Percentiles rank a stretch among this genome's conserved stretches.
Evolutionary conservation across 1,140 invertebrate species (phyloP).

Genomic region (Carposina sasakii): DNA sequence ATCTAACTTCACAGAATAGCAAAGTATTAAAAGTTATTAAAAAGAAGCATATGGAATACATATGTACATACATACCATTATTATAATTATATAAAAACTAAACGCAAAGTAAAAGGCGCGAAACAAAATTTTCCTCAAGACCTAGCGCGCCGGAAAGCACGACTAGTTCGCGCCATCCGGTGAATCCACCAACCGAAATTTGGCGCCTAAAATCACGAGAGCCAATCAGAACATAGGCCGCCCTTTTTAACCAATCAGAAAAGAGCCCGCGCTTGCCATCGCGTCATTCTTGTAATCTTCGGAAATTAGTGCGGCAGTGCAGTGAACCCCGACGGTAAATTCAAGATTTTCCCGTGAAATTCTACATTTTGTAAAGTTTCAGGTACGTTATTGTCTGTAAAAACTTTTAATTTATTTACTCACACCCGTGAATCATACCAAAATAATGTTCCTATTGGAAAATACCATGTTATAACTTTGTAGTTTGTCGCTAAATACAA

Average conservation of each 20-base stretch:
- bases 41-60: no score
- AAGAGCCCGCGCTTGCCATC: constrained; percentile 62
- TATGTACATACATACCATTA: no score
- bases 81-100: no score
- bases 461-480: no score
- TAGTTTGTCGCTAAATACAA: no score
- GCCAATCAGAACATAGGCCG: constrained; percentile 57
- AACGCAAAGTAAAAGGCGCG: constrained; percentile 53
- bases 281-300: constrained; percentile 68
- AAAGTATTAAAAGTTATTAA: no score
- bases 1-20: no score
- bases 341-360: constrained; percentile 53
- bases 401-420: no score
- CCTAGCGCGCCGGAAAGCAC: constrained; percentile 60
- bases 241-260: constrained; percentile 64
- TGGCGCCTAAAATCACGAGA: constrained; percentile 60
- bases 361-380: no score
- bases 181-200: constrained; percentile 68
- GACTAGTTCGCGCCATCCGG: constrained; percentile 68
- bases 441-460: no score
- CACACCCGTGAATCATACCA: no score
- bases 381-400: no score
- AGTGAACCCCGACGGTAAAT: constrained; percentile 68
- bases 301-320: constrained; percentile 69
- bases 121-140: constrained; percentile 66